Evolutionary conservation across 1,140 invertebrate species (phyloP), one percentile per base, ranked within the genome.

Genomic region (Globodera ellingtonae): DNA sequence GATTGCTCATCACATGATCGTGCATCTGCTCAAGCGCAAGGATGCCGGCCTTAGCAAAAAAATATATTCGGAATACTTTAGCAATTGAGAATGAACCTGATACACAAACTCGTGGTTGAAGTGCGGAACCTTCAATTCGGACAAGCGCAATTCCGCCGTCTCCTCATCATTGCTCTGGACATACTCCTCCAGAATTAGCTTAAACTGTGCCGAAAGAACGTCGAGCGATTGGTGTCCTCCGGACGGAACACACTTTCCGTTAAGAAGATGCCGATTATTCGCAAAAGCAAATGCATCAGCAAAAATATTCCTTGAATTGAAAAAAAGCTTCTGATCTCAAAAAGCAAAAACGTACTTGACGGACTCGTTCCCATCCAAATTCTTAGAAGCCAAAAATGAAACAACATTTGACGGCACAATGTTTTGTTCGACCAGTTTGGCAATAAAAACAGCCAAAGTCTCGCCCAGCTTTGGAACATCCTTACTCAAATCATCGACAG

Each of bases 1-100:
- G 66, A 24, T 74, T 65, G 13, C 67, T 59, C 83, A 84, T 84
- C 13, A 79, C 83, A 6, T 56, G 15, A n/a, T 85, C 81, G 47
- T 86, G 80, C 83, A 84, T 84, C 47, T 86, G n/a, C 44, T 84
- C 84, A 21, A 84, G 59, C 6, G 83, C 84, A 62, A 86, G 69
- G 35, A 83, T 24, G 35, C 83, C 83, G 35, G 75, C 78, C 82
- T 70, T 74, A 84, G 84, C 10, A 46, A 47, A 74, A 81, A 80
- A 9, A 6, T 56, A 24, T 73, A 73, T 73, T 75, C 44, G 9
- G 13, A 24, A 18, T 59, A 7, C 24, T 13, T 75, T 9, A 13
- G 0, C 62, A 62, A 15, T 62, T 62, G 18, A 18, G 52, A 15
- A 10, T 62, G 56, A 15, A 81, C 79, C 79, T 81, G 79, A 66